Percentiles rank a stretch among this genome's conserved stretches.
These are phyloP conservation scores for Sclerurus mexicanus DNA, from an alignment of 2,113 vertebrate genomes.

Conservation along the genomic window DNA sequence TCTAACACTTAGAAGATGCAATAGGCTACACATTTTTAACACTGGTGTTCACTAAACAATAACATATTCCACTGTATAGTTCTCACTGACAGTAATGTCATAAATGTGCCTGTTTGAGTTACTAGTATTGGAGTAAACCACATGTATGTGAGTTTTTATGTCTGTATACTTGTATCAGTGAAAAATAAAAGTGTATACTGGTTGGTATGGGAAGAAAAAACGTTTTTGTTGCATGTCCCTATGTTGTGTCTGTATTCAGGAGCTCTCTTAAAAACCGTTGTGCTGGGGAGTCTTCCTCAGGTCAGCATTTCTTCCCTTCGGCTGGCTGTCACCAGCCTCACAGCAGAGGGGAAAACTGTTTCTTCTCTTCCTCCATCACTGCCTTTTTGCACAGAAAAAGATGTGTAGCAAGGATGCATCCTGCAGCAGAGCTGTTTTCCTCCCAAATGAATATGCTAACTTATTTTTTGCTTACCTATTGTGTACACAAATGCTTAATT, in stretches of 20 bases:
- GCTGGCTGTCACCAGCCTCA: background rate
- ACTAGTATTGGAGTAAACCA: background rate
- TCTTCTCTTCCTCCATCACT: background rate
- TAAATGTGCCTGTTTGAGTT: background rate
- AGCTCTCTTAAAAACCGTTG: background rate
- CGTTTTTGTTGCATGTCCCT: rapidly evolving
- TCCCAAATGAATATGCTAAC: background rate
- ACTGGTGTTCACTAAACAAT: background rate
- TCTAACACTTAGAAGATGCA: background rate
- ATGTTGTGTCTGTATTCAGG: background rate
- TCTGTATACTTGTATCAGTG: background rate
- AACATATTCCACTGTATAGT: background rate
- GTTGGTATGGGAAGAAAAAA: background rate
- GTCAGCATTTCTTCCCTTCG: background rate
- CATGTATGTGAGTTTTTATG: background rate
- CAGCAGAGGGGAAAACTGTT: background rate
- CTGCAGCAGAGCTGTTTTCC: background rate
- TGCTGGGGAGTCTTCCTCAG: background rate
- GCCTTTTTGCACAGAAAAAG: background rate
- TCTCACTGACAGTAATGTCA: background rate
- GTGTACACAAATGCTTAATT: background rate
- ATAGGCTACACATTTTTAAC: background rate
- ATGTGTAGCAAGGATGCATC: background rate
- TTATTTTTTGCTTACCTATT: background rate
- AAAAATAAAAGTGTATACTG: background rate